A percentile compares a stretch with the other conserved stretches of the same genome.
These are phyloP conservation scores for Babylonia areolata DNA, from an alignment of 1,140 invertebrate genomes.

Conservation along the genomic window DNA sequence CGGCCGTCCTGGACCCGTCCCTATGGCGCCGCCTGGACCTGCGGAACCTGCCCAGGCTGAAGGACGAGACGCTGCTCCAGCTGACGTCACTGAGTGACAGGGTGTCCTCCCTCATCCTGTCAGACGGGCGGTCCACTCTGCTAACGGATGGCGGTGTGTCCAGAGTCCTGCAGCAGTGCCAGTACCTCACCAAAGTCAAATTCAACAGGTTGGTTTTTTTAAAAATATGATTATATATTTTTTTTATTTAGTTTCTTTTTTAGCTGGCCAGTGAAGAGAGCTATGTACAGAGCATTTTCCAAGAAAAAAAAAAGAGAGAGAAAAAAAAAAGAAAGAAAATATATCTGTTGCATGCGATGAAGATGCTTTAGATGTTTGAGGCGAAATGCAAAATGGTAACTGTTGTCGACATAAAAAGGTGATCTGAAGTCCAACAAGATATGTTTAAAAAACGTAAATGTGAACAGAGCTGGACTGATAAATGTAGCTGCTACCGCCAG, in stretches of 20 bases:
- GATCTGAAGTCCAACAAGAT: too few species aligned
- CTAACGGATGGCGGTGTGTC: constrained; percentile 35
- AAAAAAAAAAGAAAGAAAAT: too few species aligned
- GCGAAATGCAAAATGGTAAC: too few species aligned
- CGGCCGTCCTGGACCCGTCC: constrained; percentile 43
- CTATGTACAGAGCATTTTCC: too few species aligned
- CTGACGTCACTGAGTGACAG: constrained; percentile 40
- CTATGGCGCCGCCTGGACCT: constrained; percentile 50
- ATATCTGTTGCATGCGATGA: too few species aligned
- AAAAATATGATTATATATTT: not conserved
- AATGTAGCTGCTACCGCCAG: too few species aligned
- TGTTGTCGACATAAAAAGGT: too few species aligned
- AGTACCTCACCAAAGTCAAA: constrained; percentile 37
- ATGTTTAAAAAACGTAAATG: too few species aligned
- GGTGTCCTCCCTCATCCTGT: constrained; percentile 32
- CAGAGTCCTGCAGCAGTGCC: constrained; percentile 35
- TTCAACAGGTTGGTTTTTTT: constrained; percentile 52
- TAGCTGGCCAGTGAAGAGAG: not conserved
- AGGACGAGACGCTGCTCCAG: constrained; percentile 37
- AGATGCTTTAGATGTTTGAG: too few species aligned
- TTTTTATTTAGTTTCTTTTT: not conserved
- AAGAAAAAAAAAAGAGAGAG: too few species aligned
- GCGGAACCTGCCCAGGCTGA: constrained; percentile 41
- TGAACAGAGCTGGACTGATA: too few species aligned
- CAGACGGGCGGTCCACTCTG: constrained; percentile 6